Evolutionary conservation across 2,888 invertebrate species (phyloP).

Genomic region (Acleris sparsana): DNA sequence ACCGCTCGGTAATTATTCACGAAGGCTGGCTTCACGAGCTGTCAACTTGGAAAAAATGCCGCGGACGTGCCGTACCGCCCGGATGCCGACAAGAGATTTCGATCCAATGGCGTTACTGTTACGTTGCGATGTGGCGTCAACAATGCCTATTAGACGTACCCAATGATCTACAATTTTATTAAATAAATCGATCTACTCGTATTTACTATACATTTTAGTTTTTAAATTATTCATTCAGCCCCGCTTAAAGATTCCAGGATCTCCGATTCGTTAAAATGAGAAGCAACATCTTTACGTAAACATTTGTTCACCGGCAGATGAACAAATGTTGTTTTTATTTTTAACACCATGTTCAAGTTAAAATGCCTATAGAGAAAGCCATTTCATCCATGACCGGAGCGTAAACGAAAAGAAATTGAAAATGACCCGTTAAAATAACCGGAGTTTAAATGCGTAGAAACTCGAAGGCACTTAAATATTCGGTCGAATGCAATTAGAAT

Average conservation of each 20-base stretch:
- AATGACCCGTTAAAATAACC: slow-evolving; percentile 10
- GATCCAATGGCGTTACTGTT: slow-evolving; percentile 19
- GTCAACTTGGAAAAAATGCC: slow-evolving; percentile 62
- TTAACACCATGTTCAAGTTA: not conserved
- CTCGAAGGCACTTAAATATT: slow-evolving; percentile 17
- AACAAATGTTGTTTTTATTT: slow-evolving; percentile 5
- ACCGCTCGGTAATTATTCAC: slow-evolving; percentile 77
- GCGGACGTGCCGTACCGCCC: slow-evolving; percentile 47
- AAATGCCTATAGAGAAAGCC: not conserved
- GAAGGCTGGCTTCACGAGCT: slow-evolving; percentile 60
- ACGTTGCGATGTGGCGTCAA: slow-evolving; percentile 6
- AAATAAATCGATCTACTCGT: too few relatives aligned
- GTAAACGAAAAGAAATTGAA: not conserved
- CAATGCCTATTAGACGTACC: not conserved
- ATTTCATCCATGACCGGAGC: slow-evolving; percentile 6
- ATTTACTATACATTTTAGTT: too few relatives aligned
- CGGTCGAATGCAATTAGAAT: slow-evolving; percentile 47
- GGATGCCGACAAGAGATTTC: slow-evolving; percentile 37
- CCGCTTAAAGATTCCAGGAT: not conserved
- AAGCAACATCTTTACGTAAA: slow-evolving; percentile 1
- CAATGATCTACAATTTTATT: not conserved
- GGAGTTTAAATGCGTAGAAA: slow-evolving; percentile 3
- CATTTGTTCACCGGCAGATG: not conserved
- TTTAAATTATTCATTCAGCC: too few relatives aligned
- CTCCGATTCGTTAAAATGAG: not conserved